Base-by-base conservation (phyloP, 2,797 vertebrate species). In the Telmatherina bonti region DNA sequence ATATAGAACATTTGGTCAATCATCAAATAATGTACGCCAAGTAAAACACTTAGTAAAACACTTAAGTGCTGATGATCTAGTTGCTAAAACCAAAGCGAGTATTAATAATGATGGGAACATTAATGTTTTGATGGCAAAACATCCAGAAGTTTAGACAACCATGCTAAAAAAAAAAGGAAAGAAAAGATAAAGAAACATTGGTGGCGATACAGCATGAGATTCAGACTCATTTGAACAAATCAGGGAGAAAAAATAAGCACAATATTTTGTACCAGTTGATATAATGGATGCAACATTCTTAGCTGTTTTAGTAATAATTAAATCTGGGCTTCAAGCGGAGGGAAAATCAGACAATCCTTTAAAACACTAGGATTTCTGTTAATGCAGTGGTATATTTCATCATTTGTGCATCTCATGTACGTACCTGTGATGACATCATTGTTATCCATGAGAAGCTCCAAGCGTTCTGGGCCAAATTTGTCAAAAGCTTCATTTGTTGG, bases 401-500 rank as follows among this genome's bases (percentile, higher is more conserved):
- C 29, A 66, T 36, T 22, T 36, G 1, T 26, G 1, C 26, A 47
- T 56, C 41, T 70, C 7, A 35, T 54, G 36, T 57, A 6, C 33
- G 31, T 85, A 98, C 98, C 98, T 96, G 95, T 85, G 70, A 96
- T 93, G 53, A 97, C 91, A 51, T 88, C 92, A 22, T 95, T 95
- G 83, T 98, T 94, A 4, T 74, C 84, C 94, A 96, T 93, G 81
- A 99, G 94, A 33, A 96, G 93, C 86, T 97, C 90, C 65, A 98
- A 80, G 56, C 95, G 79, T 0, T 88, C 93, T 8, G 91, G 86
- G 47, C 89, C 91, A 82, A 99, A 78, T 66, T 91, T 95, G 12
- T 94, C 84, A 70, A 99, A 97, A 72, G 97, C 98, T 0, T 93
- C 85, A 67, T 99, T 95, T n/a, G 96, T 99, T 35, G 98, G 97